A percentile compares a stretch with the other conserved stretches of the same genome.
Conservation (phyloP, 2,888 invertebrate genomes). For the Sericinus montela region DNA sequence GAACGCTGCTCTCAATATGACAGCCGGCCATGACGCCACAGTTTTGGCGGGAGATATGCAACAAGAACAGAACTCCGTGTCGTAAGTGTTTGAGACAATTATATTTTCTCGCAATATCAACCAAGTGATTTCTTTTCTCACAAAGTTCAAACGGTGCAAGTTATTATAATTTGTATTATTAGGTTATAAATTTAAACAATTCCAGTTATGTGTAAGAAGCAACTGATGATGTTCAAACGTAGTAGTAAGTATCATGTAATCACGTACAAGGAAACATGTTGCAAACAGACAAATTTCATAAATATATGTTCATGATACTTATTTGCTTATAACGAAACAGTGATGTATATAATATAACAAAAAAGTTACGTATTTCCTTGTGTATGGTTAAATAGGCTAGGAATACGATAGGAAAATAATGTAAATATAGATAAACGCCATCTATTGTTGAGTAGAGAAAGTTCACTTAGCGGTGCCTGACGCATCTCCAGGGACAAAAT, state of each 20-base stretch:
- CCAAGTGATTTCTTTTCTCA: constrained; percentile 37
- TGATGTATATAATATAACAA: constrained; percentile 24
- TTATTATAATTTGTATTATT: constrained; percentile 29
- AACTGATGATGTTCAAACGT: constrained; percentile 78
- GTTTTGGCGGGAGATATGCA: constrained; percentile 60
- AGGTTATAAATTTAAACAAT: constrained; percentile 16
- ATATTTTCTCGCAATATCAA: constrained; percentile 41
- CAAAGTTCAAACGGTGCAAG: constrained; percentile 49
- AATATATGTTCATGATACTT: constrained; percentile 25
- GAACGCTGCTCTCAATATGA: constrained; percentile 75
- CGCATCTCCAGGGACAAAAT: constrained; percentile 37
- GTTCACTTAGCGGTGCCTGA: constrained; percentile 31
- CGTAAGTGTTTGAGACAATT: constrained; percentile 36
- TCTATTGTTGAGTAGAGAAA: constrained; percentile 64
- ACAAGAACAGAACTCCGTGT: constrained; percentile 62
- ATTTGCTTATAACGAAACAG: constrained; percentile 25
- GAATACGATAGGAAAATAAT: constrained; percentile 35
- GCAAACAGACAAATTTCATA: constrained; percentile 27
- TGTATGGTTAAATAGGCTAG: constrained; percentile 49
- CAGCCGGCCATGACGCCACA: constrained; percentile 74
- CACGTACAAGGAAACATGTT: constrained; percentile 49
- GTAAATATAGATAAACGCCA: constrained; percentile 68
- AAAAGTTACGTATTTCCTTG: constrained; percentile 43
- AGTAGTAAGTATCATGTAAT: constrained; percentile 47
- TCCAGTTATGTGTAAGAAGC: constrained; percentile 37